These are phyloP conservation scores for Lasioglossum zephyrum DNA, from an alignment of 2,888 invertebrate genomes.

Conservation along the genomic window DNA sequence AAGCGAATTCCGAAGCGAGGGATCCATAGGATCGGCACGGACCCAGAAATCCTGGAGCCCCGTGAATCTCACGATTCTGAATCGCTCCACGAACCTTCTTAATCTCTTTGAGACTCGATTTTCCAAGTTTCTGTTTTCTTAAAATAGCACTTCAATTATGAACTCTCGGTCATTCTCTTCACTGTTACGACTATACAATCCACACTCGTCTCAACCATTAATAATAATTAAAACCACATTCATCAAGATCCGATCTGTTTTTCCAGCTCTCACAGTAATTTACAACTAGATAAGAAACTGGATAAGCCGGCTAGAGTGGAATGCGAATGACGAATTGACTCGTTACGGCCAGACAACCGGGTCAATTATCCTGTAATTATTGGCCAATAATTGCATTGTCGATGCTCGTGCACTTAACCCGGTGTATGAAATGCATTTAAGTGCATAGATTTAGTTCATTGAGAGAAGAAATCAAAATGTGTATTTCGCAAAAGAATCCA, in stretches of 20 bases:
- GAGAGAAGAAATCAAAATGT: background rate
- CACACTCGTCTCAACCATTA: background rate
- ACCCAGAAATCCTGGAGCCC: background rate
- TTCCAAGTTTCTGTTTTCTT: background rate
- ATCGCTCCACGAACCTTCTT: background rate
- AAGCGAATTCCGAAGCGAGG: conserved; percentile 6
- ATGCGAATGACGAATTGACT: background rate
- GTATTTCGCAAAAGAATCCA: background rate
- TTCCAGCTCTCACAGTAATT: background rate
- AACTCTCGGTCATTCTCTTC: background rate
- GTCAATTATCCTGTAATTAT: background rate
- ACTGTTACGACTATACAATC: background rate
- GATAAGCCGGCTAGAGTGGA: background rate
- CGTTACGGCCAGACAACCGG: background rate
- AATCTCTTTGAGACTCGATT: background rate
- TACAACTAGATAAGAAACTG: conserved; percentile 2
- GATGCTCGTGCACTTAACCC: background rate
- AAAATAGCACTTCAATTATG: background rate
- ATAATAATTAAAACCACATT: background rate
- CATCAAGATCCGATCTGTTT: background rate
- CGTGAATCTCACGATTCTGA: background rate
- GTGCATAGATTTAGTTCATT: too few species aligned
- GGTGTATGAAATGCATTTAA: background rate
- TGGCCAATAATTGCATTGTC: background rate
- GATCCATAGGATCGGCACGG: background rate